These are phyloP conservation scores for Coleophora flavipennella DNA, from an alignment of 2,888 invertebrate genomes.

Conservation along the genomic window DNA sequence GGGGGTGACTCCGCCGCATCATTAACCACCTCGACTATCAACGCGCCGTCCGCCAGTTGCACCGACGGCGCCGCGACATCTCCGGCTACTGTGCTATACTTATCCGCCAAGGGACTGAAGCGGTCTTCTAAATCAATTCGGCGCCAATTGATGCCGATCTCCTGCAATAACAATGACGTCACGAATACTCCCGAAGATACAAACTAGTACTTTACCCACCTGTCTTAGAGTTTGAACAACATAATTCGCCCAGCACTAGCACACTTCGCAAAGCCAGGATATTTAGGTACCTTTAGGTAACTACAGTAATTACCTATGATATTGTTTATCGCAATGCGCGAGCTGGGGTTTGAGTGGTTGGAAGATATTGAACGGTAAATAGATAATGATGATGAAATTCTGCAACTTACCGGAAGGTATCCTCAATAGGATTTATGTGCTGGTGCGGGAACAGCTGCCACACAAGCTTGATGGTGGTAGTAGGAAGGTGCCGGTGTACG, in stretches of 20 bases:
- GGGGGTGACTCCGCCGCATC: too few relatives aligned
- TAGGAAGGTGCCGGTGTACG: conserved; percentile 61
- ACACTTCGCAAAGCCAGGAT: conserved; percentile 51
- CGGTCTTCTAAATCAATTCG: conserved; percentile 64
- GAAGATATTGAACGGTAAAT: conserved; percentile 4
- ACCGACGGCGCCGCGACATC: conserved; percentile 61
- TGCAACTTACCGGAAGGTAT: conserved; percentile 45
- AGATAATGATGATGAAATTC: conserved; percentile 6
- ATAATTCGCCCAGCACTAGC: conserved; percentile 48
- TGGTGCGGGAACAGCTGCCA: conserved; percentile 61
- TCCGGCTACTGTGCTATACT: conserved; percentile 65
- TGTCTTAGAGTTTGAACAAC: conserved; percentile 33
- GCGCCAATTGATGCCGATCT: conserved; percentile 62
- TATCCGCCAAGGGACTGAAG: conserved; percentile 66
- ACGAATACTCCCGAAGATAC: conserved; percentile 29
- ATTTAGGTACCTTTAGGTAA: too few relatives aligned
- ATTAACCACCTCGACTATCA: too few relatives aligned
- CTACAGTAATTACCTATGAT: too few relatives aligned
- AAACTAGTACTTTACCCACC: conserved; percentile 27
- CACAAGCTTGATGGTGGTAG: conserved; percentile 75
- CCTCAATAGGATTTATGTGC: conserved; percentile 69
- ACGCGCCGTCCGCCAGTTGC: conserved; percentile 66
- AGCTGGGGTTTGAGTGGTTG: too few relatives aligned
- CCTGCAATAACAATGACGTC: conserved; percentile 70
- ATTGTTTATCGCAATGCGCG: background rate